A percentile compares a stretch with the other conserved stretches of the same genome.
Conservation (phyloP, 2,797 vertebrate genomes). For the Pteropus rufus region DNA sequence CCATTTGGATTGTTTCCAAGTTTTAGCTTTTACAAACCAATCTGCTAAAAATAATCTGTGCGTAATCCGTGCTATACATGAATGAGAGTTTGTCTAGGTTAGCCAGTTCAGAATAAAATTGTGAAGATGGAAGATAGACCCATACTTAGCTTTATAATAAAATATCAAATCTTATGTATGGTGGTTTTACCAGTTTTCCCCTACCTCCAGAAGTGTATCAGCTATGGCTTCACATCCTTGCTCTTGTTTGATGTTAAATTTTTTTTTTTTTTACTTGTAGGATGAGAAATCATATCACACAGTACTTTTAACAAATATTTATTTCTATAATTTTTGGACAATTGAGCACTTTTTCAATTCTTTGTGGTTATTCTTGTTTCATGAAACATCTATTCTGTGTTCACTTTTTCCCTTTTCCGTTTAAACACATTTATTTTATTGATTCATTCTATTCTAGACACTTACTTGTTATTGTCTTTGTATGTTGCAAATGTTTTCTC, state of each 20-base stretch:
- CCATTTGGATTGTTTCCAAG: not conserved
- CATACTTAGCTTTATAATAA: not conserved
- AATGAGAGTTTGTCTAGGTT: not conserved
- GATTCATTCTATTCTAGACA: not conserved
- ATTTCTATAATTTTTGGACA: not conserved
- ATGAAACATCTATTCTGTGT: not conserved
- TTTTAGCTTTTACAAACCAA: slow-evolving; percentile 6
- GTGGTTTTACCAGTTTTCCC: not conserved
- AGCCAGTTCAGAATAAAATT: not conserved
- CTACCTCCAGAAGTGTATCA: not conserved
- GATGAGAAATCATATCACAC: not conserved
- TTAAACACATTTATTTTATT: not conserved
- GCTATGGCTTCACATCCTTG: not conserved
- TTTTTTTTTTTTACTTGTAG: not conserved
- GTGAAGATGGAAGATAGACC: not conserved
- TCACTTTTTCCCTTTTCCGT: not conserved
- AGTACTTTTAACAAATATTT: not conserved
- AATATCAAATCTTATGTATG: not conserved
- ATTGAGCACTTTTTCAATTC: not conserved
- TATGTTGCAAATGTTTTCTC: not conserved
- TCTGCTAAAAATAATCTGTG: not conserved
- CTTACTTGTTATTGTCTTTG: not conserved
- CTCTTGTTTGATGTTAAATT: not conserved
- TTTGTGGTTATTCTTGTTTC: slow-evolving; percentile 15
- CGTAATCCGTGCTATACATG: not conserved